Percentiles rank a stretch among this genome's conserved stretches.
These are phyloP conservation scores for Salmo trutta DNA, from an alignment of 2,797 vertebrate genomes.

Conservation along the genomic window DNA sequence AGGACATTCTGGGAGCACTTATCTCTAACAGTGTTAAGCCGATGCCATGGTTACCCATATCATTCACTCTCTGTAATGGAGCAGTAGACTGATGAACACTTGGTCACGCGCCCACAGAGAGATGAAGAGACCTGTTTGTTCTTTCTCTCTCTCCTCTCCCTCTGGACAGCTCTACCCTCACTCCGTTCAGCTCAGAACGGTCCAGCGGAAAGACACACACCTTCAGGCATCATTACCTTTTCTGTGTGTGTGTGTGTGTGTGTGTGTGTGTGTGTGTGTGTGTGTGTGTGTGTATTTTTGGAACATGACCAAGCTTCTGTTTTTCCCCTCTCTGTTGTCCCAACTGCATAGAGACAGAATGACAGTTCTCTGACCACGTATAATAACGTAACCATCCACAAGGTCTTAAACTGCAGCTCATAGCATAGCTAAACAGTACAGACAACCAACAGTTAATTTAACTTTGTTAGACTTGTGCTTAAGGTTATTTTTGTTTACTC, in stretches of 20 bases:
- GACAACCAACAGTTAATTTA: not conserved
- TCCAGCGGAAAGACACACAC: not conserved
- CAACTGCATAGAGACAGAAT: not conserved
- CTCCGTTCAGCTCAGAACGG: no score
- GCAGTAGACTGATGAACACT: not conserved
- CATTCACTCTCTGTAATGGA: not conserved
- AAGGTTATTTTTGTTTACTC: not conserved
- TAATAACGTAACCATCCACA: not conserved
- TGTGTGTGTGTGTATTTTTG: not conserved
- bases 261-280: no score
- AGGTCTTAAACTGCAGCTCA: not conserved
- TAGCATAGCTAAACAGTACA: constrained; percentile 4
- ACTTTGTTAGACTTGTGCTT: not conserved
- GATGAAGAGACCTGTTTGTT: constrained; percentile 10
- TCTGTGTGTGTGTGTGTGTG: not conserved
- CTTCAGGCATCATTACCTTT: not conserved
- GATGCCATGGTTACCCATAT: not conserved
- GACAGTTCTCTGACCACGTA: not conserved
- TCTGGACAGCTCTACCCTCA: not conserved
- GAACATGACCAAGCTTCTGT: not conserved
- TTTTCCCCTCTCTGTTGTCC: not conserved
- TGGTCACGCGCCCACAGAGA: not conserved
- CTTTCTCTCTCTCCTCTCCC: not conserved
- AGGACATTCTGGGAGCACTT: not conserved
- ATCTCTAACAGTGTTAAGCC: not conserved